Base-by-base conservation (phyloP, 2,888 invertebrate genomes). In the Fissipunctia ypsillon region DNA sequence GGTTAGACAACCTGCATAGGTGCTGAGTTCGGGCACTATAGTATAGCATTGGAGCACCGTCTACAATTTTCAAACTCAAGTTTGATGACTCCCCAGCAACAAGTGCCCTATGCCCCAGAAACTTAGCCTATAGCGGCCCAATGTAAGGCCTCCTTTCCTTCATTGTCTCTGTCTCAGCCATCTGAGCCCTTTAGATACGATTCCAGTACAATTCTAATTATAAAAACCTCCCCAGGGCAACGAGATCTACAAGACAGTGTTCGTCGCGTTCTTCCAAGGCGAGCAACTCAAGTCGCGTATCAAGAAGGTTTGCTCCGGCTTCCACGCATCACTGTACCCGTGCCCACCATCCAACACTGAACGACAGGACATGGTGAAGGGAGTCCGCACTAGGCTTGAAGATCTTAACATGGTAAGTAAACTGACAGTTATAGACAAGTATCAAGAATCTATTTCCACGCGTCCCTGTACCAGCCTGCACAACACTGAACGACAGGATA, bases 221-320 rank as follows among this genome's bases (percentile, higher is more conserved):
- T 0, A n/a, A 38, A 35, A 5, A 54, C 66, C 4, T 76, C 52
- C 61, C 0, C 92, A 99, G 98, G 98, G 99, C 76, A 98, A 98
- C 90, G 97, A 98, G 90, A 98, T 99, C 82, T 97, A 97, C 96
- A 99, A 99, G 95, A 98, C 98, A 3, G 99, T 99, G 59, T 99
- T 99, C 96, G 98, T 98, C 73, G 98, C 98, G 48, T 98, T 98
- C 96, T 98, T 98, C 97, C 98, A 99, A 98, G 99, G 99, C 63
- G 99, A 99, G 88, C 98, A 99, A 90, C 96, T 99, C 71, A 99
- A 99, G 95, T 97, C 97, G 0, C 97, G 98, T 84, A 98, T 99
- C 80, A 98, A 98, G 96, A 99, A 99, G 94, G 98, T 99, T 60
- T 99, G 99, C 96, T 98, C 98, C 84, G 99, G 99, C 2, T 99